Conservation (phyloP, 2,797 vertebrate species). For the Ateles fusciceps region DNA sequence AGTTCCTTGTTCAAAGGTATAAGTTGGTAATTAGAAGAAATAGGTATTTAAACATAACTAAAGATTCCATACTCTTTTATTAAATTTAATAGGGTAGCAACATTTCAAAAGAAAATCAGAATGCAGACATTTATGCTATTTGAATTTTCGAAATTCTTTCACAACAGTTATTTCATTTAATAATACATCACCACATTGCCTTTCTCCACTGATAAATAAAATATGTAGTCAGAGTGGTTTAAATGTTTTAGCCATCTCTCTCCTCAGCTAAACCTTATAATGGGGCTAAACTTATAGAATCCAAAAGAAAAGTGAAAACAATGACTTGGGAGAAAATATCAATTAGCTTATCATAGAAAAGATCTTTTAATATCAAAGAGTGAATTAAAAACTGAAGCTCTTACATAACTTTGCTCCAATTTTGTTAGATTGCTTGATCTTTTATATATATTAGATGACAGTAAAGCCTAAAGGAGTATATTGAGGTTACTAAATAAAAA, state of each 20-base stretch:
- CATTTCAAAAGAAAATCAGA: not conserved
- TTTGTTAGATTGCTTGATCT: not conserved
- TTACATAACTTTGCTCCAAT: not conserved
- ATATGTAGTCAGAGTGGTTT: not conserved
- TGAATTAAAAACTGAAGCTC: not conserved
- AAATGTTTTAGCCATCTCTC: not conserved
- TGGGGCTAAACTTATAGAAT: not conserved
- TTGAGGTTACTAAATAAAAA: not conserved
- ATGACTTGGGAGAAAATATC: not conserved
- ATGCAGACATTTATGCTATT: not conserved
- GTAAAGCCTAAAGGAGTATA: not conserved
- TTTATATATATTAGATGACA: not conserved
- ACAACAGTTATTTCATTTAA: not conserved
- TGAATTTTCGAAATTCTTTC: not conserved
- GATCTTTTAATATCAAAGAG: not conserved
- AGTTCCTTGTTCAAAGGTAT: not conserved
- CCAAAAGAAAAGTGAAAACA: not conserved
- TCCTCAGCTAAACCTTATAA: not conserved
- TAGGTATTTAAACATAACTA: not conserved
- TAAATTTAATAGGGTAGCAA: not conserved
- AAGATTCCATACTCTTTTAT: not conserved
- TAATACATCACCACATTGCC: not conserved
- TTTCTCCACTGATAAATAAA: not conserved
- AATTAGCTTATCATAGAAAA: not conserved
- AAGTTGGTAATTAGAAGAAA: not conserved